Percentiles rank a stretch among this genome's conserved stretches.
Evolutionary conservation across 2,888 invertebrate species (phyloP).

Genomic region (Philaethria dido): DNA sequence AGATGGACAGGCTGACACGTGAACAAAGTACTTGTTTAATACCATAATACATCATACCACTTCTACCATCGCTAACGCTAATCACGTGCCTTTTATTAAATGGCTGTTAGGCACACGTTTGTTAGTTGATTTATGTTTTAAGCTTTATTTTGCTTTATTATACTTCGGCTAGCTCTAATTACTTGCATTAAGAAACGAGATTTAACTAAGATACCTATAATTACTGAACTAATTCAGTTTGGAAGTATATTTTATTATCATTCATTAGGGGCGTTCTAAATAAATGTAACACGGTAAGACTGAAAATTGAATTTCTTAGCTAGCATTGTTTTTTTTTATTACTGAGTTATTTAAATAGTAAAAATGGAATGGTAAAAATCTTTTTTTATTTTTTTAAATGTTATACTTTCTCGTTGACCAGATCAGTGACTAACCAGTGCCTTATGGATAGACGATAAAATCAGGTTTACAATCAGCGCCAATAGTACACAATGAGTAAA

Average conservation of each 20-base stretch:
- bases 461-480: no score
- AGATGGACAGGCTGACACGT: background rate
- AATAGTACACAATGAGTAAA: background rate
- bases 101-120: conserved; percentile 16
- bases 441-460: no score
- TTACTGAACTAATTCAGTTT: conserved; percentile 15
- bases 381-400: background rate
- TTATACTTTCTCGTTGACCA: background rate
- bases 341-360: background rate
- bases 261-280: conserved; percentile 9
- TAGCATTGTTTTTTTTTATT: background rate
- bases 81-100: conserved; percentile 13
- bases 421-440: no score
- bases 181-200: conserved; percentile 19
- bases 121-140: conserved; percentile 15
- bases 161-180: conserved; percentile 16
- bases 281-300: conserved; percentile 4
- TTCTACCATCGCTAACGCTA: background rate
- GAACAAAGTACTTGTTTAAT: conserved; percentile 2
- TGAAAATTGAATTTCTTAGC: conserved; percentile 7
- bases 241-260: background rate
- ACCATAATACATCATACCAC: conserved; percentile 2
- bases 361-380: background rate
- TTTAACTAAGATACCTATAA: conserved; percentile 24
- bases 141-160: conserved; percentile 21